Percentiles rank a stretch among this genome's conserved stretches.
Conservation (phyloP, 1,140 invertebrate genomes). For the Drosophila arizonae region DNA sequence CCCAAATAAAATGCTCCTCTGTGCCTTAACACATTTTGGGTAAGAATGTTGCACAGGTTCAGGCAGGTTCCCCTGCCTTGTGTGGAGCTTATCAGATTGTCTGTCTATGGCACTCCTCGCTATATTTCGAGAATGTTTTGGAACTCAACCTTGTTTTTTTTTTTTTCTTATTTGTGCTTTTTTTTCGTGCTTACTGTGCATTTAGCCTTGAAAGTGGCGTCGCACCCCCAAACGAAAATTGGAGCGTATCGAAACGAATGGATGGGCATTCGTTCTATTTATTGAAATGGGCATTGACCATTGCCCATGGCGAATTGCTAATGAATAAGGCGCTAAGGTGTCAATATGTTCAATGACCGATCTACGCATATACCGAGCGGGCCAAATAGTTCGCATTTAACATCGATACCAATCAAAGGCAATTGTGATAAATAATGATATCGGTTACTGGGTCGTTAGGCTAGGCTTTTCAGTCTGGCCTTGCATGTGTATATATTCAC, state of each 20-base stretch:
- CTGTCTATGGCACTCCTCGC: conserved; percentile 22
- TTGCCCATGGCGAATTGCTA: conserved; percentile 32
- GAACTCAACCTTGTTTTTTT: background rate
- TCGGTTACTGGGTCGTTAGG: conserved; percentile 39
- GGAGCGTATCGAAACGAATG: conserved; percentile 26
- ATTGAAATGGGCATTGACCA: conserved; percentile 12
- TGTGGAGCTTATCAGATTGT: background rate
- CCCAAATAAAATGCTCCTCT: too few species aligned
- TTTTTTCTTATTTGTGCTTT: background rate
- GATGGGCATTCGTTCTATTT: conserved; percentile 55
- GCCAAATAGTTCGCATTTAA: conserved; percentile 9
- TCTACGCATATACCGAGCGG: background rate
- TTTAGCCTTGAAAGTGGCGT: conserved; percentile 49
- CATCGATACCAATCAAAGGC: conserved; percentile 38
- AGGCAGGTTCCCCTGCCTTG: too few species aligned
- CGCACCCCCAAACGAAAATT: conserved; percentile 6
- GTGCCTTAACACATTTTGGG: too few species aligned
- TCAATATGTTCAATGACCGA: conserved; percentile 8
- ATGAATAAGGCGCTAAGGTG: conserved; percentile 49
- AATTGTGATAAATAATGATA: conserved; percentile 47
- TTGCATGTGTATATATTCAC: background rate
- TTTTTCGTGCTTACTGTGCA: conserved; percentile 40
- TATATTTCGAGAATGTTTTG: background rate
- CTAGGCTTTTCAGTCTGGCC: background rate
- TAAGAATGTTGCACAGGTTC: too few species aligned